Conservation (phyloP, 1,140 invertebrate genomes). For the Homarus americanus region DNA sequence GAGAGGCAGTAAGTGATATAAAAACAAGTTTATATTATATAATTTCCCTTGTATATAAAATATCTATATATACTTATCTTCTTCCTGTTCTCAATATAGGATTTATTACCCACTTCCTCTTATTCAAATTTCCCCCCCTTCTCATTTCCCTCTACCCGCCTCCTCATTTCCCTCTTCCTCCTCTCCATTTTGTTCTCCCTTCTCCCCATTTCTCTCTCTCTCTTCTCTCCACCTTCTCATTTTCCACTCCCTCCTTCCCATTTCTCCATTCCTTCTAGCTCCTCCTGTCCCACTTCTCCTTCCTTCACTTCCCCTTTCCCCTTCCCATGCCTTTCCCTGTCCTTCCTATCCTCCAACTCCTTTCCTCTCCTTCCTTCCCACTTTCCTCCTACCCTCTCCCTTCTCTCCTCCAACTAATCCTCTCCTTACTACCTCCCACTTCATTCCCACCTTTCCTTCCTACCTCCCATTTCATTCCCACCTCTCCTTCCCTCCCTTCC, state of each 20-base stretch:
- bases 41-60: background rate
- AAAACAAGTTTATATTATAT: too few species aligned
- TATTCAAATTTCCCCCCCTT: too few species aligned
- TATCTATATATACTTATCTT: background rate
- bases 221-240: background rate
- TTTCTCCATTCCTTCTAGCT: background rate
- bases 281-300: background rate
- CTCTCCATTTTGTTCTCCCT: background rate
- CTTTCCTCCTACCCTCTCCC: background rate
- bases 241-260: background rate
- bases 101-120: too few species aligned
- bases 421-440: background rate
- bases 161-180: background rate
- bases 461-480: background rate
- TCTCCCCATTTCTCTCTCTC: background rate
- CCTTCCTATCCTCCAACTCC: background rate
- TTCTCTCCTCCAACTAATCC: background rate
- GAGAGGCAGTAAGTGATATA: too few species aligned
- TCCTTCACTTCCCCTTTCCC: background rate
- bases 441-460: background rate
- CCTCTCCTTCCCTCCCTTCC: background rate
- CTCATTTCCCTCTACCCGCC: too few species aligned
- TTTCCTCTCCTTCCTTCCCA: background rate
- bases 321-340: background rate
- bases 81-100: background rate